Evolutionary conservation across 1,140 invertebrate genomes (phyloP), one percentile per base, ranked within the genome.

Genomic region (Drosophila oshimai): DNA sequence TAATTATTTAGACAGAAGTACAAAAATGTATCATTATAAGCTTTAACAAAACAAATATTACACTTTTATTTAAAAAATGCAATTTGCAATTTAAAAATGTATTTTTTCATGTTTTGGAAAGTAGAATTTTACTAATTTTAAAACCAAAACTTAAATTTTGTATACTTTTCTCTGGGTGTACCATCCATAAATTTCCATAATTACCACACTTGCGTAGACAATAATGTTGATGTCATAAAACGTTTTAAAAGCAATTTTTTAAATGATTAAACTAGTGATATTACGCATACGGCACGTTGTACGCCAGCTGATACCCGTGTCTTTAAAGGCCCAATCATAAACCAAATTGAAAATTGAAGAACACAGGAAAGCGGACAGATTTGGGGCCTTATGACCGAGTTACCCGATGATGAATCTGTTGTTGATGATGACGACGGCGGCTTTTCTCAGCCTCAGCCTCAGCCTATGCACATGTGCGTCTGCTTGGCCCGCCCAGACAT

Each of bases 331-430:
- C 44, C 18, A 61, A 71, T 57, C 55, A 79, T 79, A 61, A 79
- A 53, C 34, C 60, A 62, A 62, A 68, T 68, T 46, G 22, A 17
- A 65, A 51, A 60, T 79, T 47, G 34, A 67, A 24, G 20, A 49
- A 64, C 24, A 34, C 45, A 39, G 36, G 29, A 28, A 41, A 45
- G 57, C 34, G 39, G 50, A 46, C 51, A 55, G 68, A 62, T 61
- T 33, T n/a, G 17, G 15, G 42, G 29, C 45, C 18, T 24, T 31
- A 58, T 36, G 44, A 49, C 45, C 31, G 37, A 54, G 29, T 34
- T 44, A 39, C 17, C 45, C 33, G 57, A 72, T 83, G 78, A 81
- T 83, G 73, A 68, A 81, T 81, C 60, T 78, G 67, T 62, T 81
- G 65, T 57, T 49, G 68, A 83, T 67, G 78, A 77, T 33, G 78